phyloP scores from a whole-genome alignment of 2,113 vertebrate species.

The Polyodon spathula region DNA sequence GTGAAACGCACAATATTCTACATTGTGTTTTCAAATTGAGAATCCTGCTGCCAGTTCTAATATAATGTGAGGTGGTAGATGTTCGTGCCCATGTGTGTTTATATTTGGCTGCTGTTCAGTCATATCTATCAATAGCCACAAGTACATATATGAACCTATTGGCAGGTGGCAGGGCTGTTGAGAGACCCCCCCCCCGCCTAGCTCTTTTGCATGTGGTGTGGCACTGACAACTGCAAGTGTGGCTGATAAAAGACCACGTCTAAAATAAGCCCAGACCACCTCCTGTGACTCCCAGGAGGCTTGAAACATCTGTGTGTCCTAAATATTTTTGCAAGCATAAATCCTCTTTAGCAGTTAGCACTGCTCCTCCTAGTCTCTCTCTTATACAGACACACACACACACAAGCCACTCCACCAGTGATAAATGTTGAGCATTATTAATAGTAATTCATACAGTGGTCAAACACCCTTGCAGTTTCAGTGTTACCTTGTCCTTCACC shows the following conservation, averaged over 20 bases:
- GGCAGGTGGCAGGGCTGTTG: conserved; percentile 1
- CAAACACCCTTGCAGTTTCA: not conserved
- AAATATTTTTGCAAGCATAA: not conserved
- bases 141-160: not conserved
- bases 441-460: not conserved
- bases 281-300: not conserved
- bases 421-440: not conserved
- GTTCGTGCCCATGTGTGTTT: not conserved
- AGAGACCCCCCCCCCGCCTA: not conserved
- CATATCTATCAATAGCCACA: not conserved
- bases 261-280: not conserved
- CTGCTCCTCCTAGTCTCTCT: not conserved
- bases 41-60: too few relatives aligned
- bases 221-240: conserved; percentile 1
- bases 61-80: too few relatives aligned
- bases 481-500: not conserved
- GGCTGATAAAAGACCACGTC: not conserved
- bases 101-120: not conserved
- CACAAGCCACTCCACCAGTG: not conserved
- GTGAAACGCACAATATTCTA: too few relatives aligned
- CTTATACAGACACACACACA: too few relatives aligned
- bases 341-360: not conserved
- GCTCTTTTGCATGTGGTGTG: not conserved
- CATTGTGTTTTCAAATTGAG: too few relatives aligned
- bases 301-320: not conserved